Conservation (phyloP, 2,888 invertebrate genomes). For the Synergus itoensis region DNA sequence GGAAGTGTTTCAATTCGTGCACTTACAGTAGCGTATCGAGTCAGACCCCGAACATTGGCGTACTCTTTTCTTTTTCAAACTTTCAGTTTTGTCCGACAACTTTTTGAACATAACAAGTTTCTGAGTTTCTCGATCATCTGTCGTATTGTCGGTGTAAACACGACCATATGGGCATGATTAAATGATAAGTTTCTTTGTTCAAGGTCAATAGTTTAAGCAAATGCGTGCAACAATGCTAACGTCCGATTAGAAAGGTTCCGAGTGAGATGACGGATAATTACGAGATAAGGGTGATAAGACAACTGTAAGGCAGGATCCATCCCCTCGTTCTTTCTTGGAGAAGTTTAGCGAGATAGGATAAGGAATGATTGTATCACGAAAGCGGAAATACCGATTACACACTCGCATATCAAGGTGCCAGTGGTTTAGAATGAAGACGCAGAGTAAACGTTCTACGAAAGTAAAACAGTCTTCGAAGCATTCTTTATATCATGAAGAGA, state of each 20-base stretch:
- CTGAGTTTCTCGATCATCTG: not conserved
- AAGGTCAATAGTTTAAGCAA: conserved; percentile 22
- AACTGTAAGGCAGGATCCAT: conserved; percentile 29
- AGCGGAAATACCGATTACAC: conserved; percentile 40
- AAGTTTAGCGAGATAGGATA: conserved; percentile 32
- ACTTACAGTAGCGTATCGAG: conserved; percentile 36
- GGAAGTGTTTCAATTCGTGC: conserved; percentile 35
- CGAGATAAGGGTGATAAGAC: conserved; percentile 41
- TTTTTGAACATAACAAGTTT: not conserved
- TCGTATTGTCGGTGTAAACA: too few species aligned
- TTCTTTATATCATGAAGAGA: conserved; percentile 37
- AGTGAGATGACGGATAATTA: conserved; percentile 36
- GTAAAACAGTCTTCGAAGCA: conserved; percentile 17
- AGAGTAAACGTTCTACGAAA: conserved; percentile 58
- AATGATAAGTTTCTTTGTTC: conserved; percentile 22
- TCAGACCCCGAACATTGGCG: not conserved
- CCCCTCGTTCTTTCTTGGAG: conserved; percentile 18
- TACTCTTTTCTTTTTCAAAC: not conserved
- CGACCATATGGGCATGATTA: not conserved
- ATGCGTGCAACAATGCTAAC: not conserved
- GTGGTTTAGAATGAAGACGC: conserved; percentile 54
- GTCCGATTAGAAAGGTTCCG: not conserved
- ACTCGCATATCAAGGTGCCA: conserved; percentile 29
- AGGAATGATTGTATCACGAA: conserved; percentile 20
- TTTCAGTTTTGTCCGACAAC: not conserved